phyloP scores from a whole-genome alignment of 2,113 vertebrate genomes.

The Leiothrix lutea region DNA sequence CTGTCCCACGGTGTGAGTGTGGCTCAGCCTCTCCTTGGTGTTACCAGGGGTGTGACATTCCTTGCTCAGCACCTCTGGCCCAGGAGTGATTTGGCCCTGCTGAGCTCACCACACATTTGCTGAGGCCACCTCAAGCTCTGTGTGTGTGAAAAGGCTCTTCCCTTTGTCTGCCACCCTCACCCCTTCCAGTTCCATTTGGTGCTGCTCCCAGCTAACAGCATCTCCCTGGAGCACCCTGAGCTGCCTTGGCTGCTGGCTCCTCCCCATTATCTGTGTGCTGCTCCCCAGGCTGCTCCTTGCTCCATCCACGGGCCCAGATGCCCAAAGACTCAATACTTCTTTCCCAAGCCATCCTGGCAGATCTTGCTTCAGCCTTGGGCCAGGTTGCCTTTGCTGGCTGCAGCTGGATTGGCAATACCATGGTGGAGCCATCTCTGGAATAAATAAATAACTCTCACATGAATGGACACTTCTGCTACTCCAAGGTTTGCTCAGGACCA shows the following conservation, averaged over 20 bases:
- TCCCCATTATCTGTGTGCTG: background rate
- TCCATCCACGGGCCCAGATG: background rate
- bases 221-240: fast-evolving
- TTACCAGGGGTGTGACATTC: background rate
- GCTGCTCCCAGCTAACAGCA: background rate
- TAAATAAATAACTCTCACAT: background rate
- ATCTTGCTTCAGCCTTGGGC: background rate
- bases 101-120: fast-evolving
- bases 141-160: background rate
- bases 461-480: background rate
- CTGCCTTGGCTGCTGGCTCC: background rate
- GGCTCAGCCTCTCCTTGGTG: background rate
- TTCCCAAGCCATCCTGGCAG: background rate
- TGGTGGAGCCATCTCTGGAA: background rate
- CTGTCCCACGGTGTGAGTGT: fast-evolving
- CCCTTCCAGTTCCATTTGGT: background rate
- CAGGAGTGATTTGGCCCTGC: fast-evolving
- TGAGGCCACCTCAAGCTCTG: background rate
- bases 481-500: fast-evolving
- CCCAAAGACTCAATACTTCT: background rate
- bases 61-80: background rate
- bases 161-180: background rate
- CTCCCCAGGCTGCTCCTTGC: background rate
- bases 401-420: background rate
- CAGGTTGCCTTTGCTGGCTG: background rate